Evolutionary conservation across 2,888 invertebrate genomes (phyloP), one percentile per base, ranked within the genome.

Genomic region (Ferdinandea cuprea): DNA sequence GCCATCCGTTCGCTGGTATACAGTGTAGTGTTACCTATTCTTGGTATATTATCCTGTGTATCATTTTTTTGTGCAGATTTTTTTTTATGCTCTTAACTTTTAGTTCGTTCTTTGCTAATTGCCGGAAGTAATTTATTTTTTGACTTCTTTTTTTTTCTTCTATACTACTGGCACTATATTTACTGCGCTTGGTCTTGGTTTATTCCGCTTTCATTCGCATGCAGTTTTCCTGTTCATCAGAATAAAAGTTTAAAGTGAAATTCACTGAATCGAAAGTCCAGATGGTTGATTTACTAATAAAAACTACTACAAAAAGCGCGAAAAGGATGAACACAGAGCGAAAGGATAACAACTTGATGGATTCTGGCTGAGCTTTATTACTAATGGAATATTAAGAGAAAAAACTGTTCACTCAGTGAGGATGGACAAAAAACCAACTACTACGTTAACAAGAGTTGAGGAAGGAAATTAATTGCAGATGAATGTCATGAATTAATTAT

Each of bases 61-160:
- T 40, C 56, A 42, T 35, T 46, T 50, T 32, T 32, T 9, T 50
- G 28, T 21, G 37, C 21, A 59, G 69, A 81, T 71, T 76, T 69
- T 74, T n/a, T 71, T 81, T 71, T 71, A 81, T 81, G 76, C 69
- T 81, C 71, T 81, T 71, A 81, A 81, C 80, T 76, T 80, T 74
- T 59, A 76, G 63, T 76, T 76, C 50, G 65, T 63, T 65, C 65
- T 28, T 56, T 76, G 58, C 76, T 81, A 81, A 81, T 81, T 76
- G 80, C 69, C 80, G 80, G 80, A 81, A 81, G 76, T 76, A 81
- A 81, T 81, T 65, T 71, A 76, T 69, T 81, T 81, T 81, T 30
- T 32, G 65, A 80, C 63, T 68, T 74, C 44, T 68, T 76, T 35
- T 63, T 44, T 15, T 68, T 25, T n/a, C n/a, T n/a, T n/a, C n/a